phyloP scores from a whole-genome alignment of 1,140 invertebrate species.

The Calliopsis andreniformis region DNA sequence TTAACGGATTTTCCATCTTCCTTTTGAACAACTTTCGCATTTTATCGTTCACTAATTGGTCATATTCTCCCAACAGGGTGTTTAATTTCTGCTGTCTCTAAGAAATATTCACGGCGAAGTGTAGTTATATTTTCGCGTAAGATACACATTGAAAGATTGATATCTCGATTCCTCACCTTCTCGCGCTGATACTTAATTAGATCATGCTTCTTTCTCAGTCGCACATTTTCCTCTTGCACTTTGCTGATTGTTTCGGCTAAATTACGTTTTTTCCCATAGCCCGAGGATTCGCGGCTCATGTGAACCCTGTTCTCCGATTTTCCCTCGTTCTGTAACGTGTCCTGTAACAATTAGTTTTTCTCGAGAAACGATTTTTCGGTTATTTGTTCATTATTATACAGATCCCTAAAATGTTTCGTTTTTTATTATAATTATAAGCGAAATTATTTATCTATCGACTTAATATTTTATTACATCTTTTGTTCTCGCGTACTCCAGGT shows the following conservation, averaged over 20 bases:
- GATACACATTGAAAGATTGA: conserved; percentile 10
- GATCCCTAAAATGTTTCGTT: too few species aligned
- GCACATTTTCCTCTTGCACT: conserved; percentile 88
- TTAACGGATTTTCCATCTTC: conserved; percentile 73
- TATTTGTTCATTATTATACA: too few species aligned
- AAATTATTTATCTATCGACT: background rate
- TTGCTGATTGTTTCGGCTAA: conserved; percentile 83
- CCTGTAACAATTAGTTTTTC: background rate
- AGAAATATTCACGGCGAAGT: conserved; percentile 32
- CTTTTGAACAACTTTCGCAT: conserved; percentile 75
- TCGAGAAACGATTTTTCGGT: background rate
- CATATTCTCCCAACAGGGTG: conserved; percentile 83
- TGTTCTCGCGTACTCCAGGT: conserved; percentile 83
- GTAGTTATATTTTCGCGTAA: background rate
- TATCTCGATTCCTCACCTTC: conserved; percentile 75
- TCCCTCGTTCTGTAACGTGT: conserved; percentile 75
- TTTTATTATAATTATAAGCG: too few species aligned
- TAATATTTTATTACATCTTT: conserved; percentile 77
- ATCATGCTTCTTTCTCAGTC: conserved; percentile 88
- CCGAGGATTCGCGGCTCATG: conserved; percentile 72
- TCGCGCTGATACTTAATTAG: conserved; percentile 86
- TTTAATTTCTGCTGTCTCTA: conserved; percentile 82
- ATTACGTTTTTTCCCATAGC: conserved; percentile 75
- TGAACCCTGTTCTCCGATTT: conserved; percentile 69
- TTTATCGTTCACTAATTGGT: conserved; percentile 81